These are phyloP conservation scores for Apodemus sylvaticus DNA, from an alignment of 2,113 vertebrate species.

Conservation along the genomic window DNA sequence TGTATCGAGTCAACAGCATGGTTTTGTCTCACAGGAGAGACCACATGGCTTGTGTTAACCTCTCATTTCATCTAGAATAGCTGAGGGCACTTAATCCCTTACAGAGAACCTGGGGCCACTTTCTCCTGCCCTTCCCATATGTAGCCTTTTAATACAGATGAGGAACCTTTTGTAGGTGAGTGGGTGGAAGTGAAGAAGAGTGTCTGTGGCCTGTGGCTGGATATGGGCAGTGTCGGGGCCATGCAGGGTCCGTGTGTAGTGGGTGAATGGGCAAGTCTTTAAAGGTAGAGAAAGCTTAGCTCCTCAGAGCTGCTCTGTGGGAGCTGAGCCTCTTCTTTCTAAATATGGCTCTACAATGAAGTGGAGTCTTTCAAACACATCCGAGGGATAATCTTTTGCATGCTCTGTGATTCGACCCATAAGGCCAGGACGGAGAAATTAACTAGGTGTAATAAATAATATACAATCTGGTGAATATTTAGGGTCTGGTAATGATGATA, in stretches of 20 bases:
- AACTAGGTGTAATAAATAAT: slow-evolving; percentile 81
- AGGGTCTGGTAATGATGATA: slow-evolving; percentile 80
- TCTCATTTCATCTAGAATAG: neutral
- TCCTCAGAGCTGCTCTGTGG: neutral
- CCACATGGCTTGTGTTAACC: neutral
- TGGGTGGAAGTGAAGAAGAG: neutral
- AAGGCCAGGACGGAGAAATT: slow-evolving; percentile 76
- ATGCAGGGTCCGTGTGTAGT: neutral
- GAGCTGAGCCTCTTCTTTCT: slow-evolving; percentile 26
- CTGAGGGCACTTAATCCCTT: neutral
- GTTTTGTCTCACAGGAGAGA: neutral
- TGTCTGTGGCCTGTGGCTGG: neutral
- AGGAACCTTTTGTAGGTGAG: neutral
- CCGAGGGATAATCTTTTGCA: slow-evolving; percentile 62
- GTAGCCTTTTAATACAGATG: neutral
- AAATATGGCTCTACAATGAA: slow-evolving; percentile 50
- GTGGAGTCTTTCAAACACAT: slow-evolving; percentile 53
- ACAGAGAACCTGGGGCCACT: neutral
- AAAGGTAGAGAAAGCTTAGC: neutral
- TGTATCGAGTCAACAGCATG: neutral
- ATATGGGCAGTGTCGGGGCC: accelerated
- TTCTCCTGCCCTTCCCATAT: neutral
- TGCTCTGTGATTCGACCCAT: slow-evolving; percentile 69
- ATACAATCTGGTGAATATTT: slow-evolving; percentile 80
- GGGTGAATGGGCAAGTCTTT: neutral